phyloP scores from a whole-genome alignment of 2,797 vertebrate species.

The Acomys russatus region DNA sequence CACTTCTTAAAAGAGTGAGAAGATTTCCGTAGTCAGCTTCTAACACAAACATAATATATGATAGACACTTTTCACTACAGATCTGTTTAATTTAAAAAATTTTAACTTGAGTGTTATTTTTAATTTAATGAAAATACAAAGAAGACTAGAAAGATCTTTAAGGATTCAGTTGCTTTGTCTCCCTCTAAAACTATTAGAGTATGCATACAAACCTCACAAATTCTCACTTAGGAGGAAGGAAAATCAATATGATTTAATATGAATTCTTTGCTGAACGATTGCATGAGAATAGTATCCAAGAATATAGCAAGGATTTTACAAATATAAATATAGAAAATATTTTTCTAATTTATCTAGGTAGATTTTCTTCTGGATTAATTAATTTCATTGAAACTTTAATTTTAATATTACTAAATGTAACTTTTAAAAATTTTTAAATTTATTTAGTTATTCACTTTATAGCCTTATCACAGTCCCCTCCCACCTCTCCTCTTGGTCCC shows the following conservation, averaged over 20 bases:
- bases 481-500: no score
- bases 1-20: neutral
- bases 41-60: neutral
- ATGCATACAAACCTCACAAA: neutral
- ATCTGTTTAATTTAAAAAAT: neutral
- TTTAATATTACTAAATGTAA: neutral
- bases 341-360: neutral
- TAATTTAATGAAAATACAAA: neutral
- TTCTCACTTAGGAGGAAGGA: neutral
- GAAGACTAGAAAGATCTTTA: neutral
- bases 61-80: neutral
- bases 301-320: neutral
- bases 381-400: neutral
- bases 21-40: conserved; percentile 25
- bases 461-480: no score
- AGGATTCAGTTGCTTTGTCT: neutral
- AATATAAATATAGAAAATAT: neutral
- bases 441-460: no score
- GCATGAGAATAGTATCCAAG: neutral
- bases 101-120: neutral
- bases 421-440: neutral
- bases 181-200: neutral
- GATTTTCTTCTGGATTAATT: neutral
- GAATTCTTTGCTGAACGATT: neutral
- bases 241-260: neutral